A percentile compares a stretch with the other conserved stretches of the same genome.
Evolutionary conservation across 2,113 vertebrate species (phyloP).

Genomic region (Empidonax traillii): DNA sequence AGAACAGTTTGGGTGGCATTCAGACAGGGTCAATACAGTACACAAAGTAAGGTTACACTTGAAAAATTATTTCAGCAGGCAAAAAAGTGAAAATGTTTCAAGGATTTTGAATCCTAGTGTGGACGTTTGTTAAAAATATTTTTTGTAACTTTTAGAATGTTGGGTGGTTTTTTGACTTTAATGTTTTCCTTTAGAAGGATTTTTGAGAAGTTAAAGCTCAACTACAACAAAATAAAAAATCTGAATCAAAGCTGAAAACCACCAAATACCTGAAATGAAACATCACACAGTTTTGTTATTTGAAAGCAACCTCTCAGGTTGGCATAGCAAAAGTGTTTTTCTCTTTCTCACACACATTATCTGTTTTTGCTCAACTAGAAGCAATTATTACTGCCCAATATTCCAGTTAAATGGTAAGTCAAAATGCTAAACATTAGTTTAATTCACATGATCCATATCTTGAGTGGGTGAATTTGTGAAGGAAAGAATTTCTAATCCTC

Average conservation of each 20-base stretch:
- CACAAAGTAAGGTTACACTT: background rate
- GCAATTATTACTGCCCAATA: background rate
- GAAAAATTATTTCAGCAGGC: background rate
- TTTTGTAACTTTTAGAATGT: background rate
- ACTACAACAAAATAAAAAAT: background rate
- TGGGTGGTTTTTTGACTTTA: background rate
- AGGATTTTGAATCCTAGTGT: background rate
- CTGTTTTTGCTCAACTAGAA: background rate
- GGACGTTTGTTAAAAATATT: background rate
- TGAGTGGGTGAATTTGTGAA: background rate
- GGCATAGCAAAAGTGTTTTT: background rate
- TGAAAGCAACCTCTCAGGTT: background rate
- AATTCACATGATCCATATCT: background rate
- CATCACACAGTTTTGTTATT: background rate
- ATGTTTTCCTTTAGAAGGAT: background rate
- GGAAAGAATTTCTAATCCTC: background rate
- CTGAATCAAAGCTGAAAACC: background rate
- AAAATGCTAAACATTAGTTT: background rate
- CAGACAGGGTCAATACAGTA: background rate
- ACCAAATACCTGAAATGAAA: background rate
- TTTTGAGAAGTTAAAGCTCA: background rate
- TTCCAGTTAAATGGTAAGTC: background rate
- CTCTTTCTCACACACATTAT: background rate
- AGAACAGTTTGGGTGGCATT: background rate
- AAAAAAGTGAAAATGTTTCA: background rate